These are phyloP conservation scores for Eulacestoma nigropectus DNA, from an alignment of 2,113 vertebrate genomes.

Conservation along the genomic window DNA sequence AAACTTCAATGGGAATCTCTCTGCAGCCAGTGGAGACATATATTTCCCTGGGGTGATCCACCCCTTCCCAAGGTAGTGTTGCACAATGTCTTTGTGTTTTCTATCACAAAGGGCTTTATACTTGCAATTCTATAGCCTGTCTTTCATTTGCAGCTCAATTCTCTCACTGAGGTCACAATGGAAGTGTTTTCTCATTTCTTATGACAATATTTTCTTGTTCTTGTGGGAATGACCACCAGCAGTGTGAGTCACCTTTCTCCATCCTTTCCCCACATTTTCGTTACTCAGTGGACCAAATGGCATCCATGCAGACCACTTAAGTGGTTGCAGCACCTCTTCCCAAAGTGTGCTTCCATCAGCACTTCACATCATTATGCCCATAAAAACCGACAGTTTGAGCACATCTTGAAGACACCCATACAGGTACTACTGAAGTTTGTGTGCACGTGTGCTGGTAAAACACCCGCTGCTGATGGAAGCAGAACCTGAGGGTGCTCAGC, in stretches of 20 bases:
- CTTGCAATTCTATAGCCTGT: background rate
- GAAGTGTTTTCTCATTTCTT: background rate
- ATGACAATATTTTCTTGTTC: fast-evolving
- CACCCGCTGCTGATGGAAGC: background rate
- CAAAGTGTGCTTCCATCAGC: background rate
- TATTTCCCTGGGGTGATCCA: background rate
- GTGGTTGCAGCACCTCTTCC: background rate
- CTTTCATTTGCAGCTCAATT: background rate
- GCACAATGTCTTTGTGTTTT: background rate
- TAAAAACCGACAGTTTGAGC: background rate
- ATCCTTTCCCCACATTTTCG: background rate
- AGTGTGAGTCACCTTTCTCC: background rate
- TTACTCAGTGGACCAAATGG: background rate
- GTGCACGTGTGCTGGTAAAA: background rate
- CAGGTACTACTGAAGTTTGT: background rate
- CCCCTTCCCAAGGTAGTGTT: background rate
- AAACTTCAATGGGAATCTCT: background rate
- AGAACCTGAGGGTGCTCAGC: background rate
- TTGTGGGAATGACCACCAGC: background rate
- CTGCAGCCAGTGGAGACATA: background rate
- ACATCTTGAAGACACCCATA: background rate
- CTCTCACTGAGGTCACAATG: background rate
- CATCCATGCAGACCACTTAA: background rate
- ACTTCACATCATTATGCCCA: background rate
- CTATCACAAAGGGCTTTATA: background rate